A percentile compares a stretch with the other conserved stretches of the same genome.
Conservation (phyloP, 2,797 vertebrate genomes). For the Capromys pilorides region DNA sequence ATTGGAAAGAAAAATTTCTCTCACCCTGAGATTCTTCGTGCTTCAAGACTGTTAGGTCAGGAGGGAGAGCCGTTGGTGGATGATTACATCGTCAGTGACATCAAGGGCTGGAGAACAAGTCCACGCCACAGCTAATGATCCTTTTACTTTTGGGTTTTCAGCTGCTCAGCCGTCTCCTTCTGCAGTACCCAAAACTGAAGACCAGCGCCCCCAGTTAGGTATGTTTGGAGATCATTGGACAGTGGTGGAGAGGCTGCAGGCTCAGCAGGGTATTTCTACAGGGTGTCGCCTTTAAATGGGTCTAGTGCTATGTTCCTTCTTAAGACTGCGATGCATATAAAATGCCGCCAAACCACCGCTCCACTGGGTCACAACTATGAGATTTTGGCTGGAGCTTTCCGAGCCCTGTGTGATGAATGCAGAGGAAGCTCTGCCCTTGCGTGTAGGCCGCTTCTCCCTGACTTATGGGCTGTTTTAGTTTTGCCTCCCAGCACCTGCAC, state of each 20-base stretch:
- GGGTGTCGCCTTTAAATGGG: neutral
- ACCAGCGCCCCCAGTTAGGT: constrained; percentile 92
- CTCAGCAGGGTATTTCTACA: neutral
- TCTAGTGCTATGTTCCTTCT: neutral
- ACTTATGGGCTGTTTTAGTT: neutral
- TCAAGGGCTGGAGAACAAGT: neutral
- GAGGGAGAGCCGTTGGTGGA: neutral
- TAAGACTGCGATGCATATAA: accelerated
- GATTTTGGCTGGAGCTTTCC: neutral
- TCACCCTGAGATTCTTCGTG: neutral
- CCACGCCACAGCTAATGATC: constrained; percentile 48
- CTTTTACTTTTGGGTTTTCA: constrained; percentile 77
- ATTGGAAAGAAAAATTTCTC: neutral
- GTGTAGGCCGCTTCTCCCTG: neutral
- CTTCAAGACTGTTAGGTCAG: accelerated
- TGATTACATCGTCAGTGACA: neutral
- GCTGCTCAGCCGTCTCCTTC: constrained; percentile 90
- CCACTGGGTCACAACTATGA: accelerated
- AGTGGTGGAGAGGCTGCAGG: neutral
- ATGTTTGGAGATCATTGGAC: neutral
- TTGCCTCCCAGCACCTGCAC: accelerated
- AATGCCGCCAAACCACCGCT: neutral
- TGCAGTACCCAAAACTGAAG: constrained; percentile 91
- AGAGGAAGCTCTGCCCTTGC: accelerated
- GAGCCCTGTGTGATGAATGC: too few relatives aligned